phyloP scores from a whole-genome alignment of 2,113 vertebrate genomes.

The Microcebus griseorufus region DNA sequence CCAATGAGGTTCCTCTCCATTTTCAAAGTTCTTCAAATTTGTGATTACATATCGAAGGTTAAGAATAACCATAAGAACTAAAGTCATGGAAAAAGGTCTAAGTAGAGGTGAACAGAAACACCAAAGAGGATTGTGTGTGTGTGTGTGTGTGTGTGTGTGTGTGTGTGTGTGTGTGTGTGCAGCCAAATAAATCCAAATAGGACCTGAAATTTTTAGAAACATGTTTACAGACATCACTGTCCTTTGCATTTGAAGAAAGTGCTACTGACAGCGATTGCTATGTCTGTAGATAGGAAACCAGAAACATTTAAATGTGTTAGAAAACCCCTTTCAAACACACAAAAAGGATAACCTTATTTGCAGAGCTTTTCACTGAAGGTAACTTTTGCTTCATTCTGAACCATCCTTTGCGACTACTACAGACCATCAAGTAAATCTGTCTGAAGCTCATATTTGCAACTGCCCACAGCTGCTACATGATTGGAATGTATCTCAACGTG shows the following conservation, averaged over 20 bases:
- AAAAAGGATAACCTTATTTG: background rate
- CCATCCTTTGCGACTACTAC: background rate
- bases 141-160: background rate
- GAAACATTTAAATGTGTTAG: slow-evolving; percentile 1
- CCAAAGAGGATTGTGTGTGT: slow-evolving; percentile 6
- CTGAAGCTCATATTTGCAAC: background rate
- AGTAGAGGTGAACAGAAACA: slow-evolving; percentile 21
- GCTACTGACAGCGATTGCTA: slow-evolving; percentile 18
- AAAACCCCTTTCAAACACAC: background rate
- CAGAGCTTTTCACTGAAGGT: background rate
- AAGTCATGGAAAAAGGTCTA: background rate
- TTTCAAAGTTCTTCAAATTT: slow-evolving; percentile 52
- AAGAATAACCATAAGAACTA: background rate
- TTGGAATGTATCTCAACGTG: background rate
- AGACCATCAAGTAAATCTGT: slow-evolving; percentile 22
- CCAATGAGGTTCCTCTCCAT: background rate
- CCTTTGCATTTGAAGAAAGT: slow-evolving; percentile 38
- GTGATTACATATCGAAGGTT: slow-evolving; percentile 32
- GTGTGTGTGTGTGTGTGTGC: background rate
- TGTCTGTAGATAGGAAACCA: slow-evolving; percentile 5
- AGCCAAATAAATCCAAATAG: slow-evolving; percentile 32
- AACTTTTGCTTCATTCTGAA: slow-evolving; percentile 7
- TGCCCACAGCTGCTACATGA: background rate
- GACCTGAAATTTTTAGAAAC: slow-evolving; percentile 51
- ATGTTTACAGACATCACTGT: slow-evolving; percentile 10